Percentiles rank a stretch among this genome's conserved stretches.
Conservation (phyloP, 2,888 invertebrate species). For the Ectemnius lituratus region DNA sequence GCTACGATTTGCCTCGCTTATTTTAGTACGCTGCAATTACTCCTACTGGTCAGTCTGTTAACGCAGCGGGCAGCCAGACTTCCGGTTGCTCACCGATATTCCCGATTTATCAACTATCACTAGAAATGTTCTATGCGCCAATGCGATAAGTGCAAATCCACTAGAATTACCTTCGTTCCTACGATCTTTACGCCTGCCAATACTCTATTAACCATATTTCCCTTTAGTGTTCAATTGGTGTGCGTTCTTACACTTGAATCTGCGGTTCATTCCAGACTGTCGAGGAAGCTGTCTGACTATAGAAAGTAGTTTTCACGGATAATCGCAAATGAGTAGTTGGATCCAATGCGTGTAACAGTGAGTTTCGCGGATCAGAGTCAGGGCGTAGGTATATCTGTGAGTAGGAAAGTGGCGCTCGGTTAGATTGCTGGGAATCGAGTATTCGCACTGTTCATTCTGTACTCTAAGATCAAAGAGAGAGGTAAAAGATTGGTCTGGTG, state of each 20-base stretch:
- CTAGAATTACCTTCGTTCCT: background rate
- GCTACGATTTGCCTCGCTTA: too few relatives aligned
- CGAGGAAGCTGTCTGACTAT: too few relatives aligned
- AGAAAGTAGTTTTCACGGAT: too few relatives aligned
- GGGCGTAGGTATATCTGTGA: too few relatives aligned
- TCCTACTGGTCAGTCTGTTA: conserved; percentile 4
- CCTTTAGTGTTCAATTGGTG: conserved; percentile 3
- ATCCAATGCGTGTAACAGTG: too few relatives aligned
- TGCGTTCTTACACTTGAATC: background rate
- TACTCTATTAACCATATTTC: conserved; percentile 15
- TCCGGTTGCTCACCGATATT: too few relatives aligned
- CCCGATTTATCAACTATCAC: background rate
- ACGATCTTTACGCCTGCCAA: conserved; percentile 4
- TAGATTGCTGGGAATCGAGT: background rate
- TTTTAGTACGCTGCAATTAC: too few relatives aligned
- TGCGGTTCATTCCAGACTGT: too few relatives aligned
- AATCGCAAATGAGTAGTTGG: too few relatives aligned
- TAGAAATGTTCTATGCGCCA: background rate
- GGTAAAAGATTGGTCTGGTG: conserved; percentile 46
- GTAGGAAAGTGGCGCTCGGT: too few relatives aligned
- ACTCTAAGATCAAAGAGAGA: conserved; percentile 19
- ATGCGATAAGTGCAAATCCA: conserved; percentile 8
- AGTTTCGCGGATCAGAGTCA: too few relatives aligned
- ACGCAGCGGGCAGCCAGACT: background rate
- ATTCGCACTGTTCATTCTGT: conserved; percentile 19